Conservation (phyloP, 2,888 invertebrate genomes). For the Rhodophaea formosa region DNA sequence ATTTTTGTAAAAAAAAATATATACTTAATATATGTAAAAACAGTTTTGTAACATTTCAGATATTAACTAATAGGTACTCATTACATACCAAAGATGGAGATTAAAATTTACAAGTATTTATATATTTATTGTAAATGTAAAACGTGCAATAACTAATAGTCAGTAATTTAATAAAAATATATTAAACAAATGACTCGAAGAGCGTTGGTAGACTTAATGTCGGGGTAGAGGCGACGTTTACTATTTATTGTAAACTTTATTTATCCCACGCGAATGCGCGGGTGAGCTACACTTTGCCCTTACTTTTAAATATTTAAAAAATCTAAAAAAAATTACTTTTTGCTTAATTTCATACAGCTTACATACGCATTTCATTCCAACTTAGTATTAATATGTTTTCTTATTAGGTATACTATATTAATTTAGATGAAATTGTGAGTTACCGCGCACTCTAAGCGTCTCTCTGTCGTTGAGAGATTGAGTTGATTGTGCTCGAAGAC, state of each 20-base stretch:
- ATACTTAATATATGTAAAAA: constrained; percentile 75
- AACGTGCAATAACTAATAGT: constrained; percentile 82
- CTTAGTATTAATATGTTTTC: constrained; percentile 64
- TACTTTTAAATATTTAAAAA: constrained; percentile 35
- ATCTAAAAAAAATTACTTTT: constrained; percentile 39
- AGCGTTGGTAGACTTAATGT: constrained; percentile 57
- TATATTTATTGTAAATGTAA: constrained; percentile 81
- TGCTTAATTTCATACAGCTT: constrained; percentile 63
- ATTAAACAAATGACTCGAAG: constrained; percentile 74
- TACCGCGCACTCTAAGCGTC: constrained; percentile 47
- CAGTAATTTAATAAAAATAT: constrained; percentile 78
- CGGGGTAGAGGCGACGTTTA: constrained; percentile 50
- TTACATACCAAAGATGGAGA: constrained; percentile 78
- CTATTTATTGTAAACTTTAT: constrained; percentile 75
- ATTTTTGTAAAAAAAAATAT: constrained; percentile 79
- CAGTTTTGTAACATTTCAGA: constrained; percentile 80
- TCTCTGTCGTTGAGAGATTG: constrained; percentile 25
- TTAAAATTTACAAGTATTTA: constrained; percentile 80
- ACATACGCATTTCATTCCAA: constrained; percentile 61
- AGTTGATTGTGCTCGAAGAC: not conserved
- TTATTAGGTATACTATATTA: constrained; percentile 63
- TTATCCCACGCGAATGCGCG: constrained; percentile 50
- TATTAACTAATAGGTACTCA: constrained; percentile 77
- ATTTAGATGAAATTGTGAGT: constrained; percentile 71
- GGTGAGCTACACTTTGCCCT: constrained; percentile 35